A percentile compares a stretch with the other conserved stretches of the same genome.
phyloP scores from a whole-genome alignment of 2,797 vertebrate genomes.

The Acanthis flammea region DNA sequence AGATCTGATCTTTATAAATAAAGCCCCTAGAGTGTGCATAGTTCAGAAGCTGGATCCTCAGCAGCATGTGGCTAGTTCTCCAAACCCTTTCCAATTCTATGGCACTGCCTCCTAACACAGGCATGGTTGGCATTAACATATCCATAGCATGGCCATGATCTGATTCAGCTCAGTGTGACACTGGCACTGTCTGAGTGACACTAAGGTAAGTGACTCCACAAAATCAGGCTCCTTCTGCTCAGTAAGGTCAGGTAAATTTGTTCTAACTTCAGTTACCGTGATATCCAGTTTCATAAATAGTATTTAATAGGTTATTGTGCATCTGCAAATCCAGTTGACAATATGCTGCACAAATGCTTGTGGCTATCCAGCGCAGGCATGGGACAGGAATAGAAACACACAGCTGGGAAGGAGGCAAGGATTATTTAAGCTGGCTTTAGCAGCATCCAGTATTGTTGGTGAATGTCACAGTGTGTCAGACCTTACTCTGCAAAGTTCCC shows the following conservation, averaged over 20 bases:
- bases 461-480: neutral
- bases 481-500: neutral
- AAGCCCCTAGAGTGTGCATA: neutral
- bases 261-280: neutral
- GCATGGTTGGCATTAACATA: rapidly evolving
- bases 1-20: neutral
- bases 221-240: neutral
- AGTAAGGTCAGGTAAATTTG: neutral
- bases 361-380: neutral
- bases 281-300: neutral
- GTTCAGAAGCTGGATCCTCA: neutral
- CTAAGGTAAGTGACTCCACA: neutral
- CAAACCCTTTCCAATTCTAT: neutral
- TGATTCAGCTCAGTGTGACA: neutral
- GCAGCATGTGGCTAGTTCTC: neutral
- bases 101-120: neutral
- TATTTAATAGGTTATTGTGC: neutral
- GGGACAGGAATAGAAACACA: conserved; percentile 49
- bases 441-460: neutral
- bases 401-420: conserved; percentile 48
- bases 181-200: neutral
- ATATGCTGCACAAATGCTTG: neutral
- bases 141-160: rapidly evolving
- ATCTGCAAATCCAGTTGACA: neutral
- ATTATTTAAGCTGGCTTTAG: conserved; percentile 26